phyloP scores from a whole-genome alignment of 2,888 invertebrate genomes.

The Synergus umbraculus region DNA sequence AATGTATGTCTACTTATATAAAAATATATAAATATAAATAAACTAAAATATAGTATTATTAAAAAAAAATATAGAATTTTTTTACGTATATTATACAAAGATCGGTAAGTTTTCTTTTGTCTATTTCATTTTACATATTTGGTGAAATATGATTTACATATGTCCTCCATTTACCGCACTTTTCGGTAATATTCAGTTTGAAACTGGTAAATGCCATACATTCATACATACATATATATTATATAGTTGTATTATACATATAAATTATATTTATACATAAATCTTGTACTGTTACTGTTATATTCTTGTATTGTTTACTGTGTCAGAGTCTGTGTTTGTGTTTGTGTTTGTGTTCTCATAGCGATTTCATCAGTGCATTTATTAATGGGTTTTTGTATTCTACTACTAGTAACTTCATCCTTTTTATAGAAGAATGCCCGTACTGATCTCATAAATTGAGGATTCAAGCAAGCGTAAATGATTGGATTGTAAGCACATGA shows the following conservation, averaged over 20 bases:
- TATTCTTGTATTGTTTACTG: too few species aligned
- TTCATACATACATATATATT: neutral
- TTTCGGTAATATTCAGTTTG: neutral
- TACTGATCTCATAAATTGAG: conserved; percentile 77
- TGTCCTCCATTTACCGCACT: too few species aligned
- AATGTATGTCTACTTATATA: neutral
- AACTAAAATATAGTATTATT: too few species aligned
- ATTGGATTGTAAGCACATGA: conserved; percentile 88
- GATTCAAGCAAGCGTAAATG: conserved; percentile 86
- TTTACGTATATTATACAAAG: neutral
- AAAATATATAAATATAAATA: too few species aligned
- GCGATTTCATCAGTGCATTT: neutral
- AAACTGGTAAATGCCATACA: neutral
- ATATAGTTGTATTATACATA: too few species aligned
- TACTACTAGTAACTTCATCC: neutral
- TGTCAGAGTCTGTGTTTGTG: neutral
- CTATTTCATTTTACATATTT: too few species aligned
- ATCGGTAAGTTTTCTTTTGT: too few species aligned
- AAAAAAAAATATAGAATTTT: neutral
- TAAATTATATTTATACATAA: too few species aligned
- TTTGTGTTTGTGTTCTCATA: neutral
- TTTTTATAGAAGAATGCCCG: conserved; percentile 61
- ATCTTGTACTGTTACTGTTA: too few species aligned
- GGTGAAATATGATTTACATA: too few species aligned
- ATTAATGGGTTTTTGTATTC: neutral